These are phyloP conservation scores for Lasiurus cinereus DNA, from an alignment of 2,113 vertebrate genomes.

Conservation along the genomic window DNA sequence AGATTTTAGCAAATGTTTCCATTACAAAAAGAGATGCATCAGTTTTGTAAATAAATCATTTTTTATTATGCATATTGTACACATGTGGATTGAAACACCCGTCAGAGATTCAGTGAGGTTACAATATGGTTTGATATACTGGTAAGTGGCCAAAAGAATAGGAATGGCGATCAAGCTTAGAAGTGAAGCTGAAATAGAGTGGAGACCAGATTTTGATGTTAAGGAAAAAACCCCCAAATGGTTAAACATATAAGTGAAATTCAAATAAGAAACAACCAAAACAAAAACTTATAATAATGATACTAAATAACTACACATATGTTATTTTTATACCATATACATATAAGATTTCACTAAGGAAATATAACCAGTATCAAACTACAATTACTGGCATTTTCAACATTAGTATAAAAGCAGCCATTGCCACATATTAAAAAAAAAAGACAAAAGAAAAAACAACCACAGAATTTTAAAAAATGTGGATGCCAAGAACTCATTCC, in stretches of 20 bases:
- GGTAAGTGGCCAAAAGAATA: background rate
- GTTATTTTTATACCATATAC: background rate
- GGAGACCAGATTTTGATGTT: background rate
- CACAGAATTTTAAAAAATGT: background rate
- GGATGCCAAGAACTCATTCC: background rate
- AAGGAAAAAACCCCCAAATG: background rate
- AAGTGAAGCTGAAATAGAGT: background rate
- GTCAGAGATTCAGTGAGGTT: background rate
- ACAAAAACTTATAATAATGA: background rate
- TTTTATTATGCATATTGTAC: background rate
- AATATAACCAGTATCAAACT: constrained; percentile 26
- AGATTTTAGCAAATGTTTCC: background rate
- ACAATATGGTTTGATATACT: background rate
- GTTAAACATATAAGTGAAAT: background rate
- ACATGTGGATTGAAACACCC: background rate
- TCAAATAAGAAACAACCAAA: constrained; percentile 16
- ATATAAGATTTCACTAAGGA: background rate
- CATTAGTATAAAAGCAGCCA: background rate
- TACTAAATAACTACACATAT: background rate
- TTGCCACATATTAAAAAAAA: background rate
- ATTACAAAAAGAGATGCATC: background rate
- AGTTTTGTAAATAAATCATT: background rate
- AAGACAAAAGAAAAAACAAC: background rate
- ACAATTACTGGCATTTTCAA: constrained; percentile 27
- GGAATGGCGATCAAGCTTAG: background rate